Base-by-base conservation (phyloP, 1,140 invertebrate species). In the Ips typographus region DNA sequence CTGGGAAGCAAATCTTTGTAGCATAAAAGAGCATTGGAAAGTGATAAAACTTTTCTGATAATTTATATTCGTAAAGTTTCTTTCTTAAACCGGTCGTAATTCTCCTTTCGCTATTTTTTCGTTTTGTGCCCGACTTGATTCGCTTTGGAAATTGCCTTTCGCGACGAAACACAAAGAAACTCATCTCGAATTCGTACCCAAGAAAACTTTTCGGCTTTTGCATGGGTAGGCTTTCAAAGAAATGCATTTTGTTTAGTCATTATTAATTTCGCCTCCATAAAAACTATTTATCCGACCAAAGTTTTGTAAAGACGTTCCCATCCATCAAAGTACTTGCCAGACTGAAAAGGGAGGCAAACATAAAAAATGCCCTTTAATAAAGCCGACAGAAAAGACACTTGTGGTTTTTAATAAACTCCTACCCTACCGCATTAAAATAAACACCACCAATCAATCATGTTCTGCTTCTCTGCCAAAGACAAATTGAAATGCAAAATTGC, bases 21-120 rank as follows among this genome's bases (percentile, higher is more conserved):
- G 63, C 40, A 65, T 65, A 65, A 65, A 65, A 56, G 63, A 43
- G 49, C 63, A 65, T 65, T 65, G 63, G 42, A 65, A 65, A 65
- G 63, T 65, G 63, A 65, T 65, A 65, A 65, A 65, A 65, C 63
- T 65, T 65, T 65, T 65, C 63, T 56, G 63, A 43, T 65, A 65
- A 65, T 65, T 65, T 65, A 65, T 65, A 65, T 65, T 65, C 63
- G 49, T 6, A 56, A 65, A 65, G 63, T 65, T 65, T 65, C 63
- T 65, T 65, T 65, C 52, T 56, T 56, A 56, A 65, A 56, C 8
- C 63, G 63, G 42, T 65, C 53, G 63, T 65, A 65, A 65, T 65
- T 65, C 49, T 65, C 44, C 22, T 51, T 63, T 22, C 22, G 43
- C 61, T 52, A 39, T 59, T 59, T 41, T 40, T n/a, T 40, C 57